These are phyloP conservation scores for Illadopsis cleaveri DNA, from an alignment of 2,113 vertebrate genomes.

Conservation along the genomic window DNA sequence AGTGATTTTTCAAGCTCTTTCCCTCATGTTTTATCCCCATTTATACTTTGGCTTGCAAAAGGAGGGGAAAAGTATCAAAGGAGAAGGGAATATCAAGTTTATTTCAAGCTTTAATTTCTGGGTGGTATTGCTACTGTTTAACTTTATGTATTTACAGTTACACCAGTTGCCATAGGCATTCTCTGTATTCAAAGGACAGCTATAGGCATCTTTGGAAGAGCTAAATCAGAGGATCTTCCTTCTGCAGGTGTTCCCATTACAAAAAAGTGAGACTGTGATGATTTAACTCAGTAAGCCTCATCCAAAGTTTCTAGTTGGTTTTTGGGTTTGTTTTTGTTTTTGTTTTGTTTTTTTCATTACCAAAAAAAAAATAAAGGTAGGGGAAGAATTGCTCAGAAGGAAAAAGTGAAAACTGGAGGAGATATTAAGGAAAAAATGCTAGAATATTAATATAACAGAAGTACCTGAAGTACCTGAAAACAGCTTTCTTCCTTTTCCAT, in stretches of 20 bases:
- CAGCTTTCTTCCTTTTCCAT: not conserved
- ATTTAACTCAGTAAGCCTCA: not conserved
- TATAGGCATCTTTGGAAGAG: conserved; percentile 1
- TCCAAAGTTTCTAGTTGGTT: not conserved
- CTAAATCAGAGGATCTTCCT: conserved; percentile 9
- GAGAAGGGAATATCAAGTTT: not conserved
- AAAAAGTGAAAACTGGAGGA: not conserved
- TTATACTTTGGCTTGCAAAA: not conserved
- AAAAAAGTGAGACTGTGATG: not conserved
- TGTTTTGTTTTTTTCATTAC: not conserved
- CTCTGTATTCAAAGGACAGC: conserved; percentile 16
- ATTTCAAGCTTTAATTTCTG: conserved; percentile 13
- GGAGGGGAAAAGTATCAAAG: not conserved
- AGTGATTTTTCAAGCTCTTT: not conserved
- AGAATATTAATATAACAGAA: not conserved
- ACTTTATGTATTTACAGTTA: not conserved
- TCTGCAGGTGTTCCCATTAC: not conserved
- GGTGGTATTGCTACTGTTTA: conserved; percentile 23
- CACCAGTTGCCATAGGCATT: conserved; percentile 16
- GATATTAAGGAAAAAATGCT: not conserved
- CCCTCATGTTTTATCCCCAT: not conserved
- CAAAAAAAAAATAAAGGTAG: not conserved
- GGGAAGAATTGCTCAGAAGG: not conserved
- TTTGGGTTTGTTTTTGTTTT: too few relatives aligned
- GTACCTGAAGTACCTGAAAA: not conserved